Conservation (phyloP, 2,888 invertebrate species). For the Argyresthia goedartella region DNA sequence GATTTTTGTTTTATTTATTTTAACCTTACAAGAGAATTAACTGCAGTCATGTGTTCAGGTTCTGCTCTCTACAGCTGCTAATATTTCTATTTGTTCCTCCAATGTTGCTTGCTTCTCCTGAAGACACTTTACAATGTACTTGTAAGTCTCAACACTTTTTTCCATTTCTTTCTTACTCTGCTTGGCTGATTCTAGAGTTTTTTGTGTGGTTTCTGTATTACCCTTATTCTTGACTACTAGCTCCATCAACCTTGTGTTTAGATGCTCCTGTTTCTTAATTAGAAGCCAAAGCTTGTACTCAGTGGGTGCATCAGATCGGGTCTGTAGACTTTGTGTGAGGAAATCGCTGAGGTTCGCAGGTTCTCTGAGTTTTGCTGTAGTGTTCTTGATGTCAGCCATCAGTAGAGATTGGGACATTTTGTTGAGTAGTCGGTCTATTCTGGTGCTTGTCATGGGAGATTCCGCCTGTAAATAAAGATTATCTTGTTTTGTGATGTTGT, state of each 20-base stretch:
- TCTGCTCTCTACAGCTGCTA: constrained; percentile 52
- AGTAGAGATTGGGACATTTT: constrained; percentile 41
- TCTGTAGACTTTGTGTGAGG: constrained; percentile 39
- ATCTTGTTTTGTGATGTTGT: constrained; percentile 6
- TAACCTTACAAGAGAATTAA: neutral
- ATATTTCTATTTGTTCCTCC: constrained; percentile 58
- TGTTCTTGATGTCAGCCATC: constrained; percentile 36
- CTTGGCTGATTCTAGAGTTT: constrained; percentile 32
- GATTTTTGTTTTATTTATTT: neutral
- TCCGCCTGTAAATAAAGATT: neutral
- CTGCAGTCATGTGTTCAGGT: constrained; percentile 15
- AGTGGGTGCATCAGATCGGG: constrained; percentile 33
- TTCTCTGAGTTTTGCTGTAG: constrained; percentile 31
- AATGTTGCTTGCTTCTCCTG: constrained; percentile 58
- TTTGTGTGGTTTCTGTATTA: constrained; percentile 39
- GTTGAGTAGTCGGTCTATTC: constrained; percentile 35
- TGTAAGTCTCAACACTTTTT: constrained; percentile 40
- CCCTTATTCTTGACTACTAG: constrained; percentile 39
- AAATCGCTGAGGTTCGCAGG: constrained; percentile 37
- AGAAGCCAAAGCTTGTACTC: constrained; percentile 48
- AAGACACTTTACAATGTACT: constrained; percentile 52
- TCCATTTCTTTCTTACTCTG: constrained; percentile 36
- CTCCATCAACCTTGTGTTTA: constrained; percentile 41
- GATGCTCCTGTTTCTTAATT: constrained; percentile 50
- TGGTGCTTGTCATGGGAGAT: constrained; percentile 12